phyloP scores from a whole-genome alignment of 2,797 vertebrate genomes.

The Enteromius treurensis region DNA sequence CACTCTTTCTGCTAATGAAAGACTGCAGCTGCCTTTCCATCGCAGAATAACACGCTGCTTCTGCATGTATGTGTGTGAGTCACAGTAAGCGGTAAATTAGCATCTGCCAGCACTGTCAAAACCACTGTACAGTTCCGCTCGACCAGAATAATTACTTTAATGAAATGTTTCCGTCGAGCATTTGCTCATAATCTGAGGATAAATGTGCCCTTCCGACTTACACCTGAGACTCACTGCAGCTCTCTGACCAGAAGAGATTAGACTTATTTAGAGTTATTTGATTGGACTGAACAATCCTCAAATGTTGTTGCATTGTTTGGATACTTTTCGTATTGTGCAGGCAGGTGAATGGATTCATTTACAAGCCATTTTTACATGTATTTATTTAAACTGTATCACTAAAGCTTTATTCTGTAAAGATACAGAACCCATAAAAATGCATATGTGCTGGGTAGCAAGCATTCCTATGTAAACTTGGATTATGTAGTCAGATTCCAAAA shows the following conservation, averaged over 20 bases:
- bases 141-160: slow-evolving; percentile 47
- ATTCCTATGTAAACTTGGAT: too few relatives aligned
- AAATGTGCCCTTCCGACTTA: slow-evolving; percentile 19
- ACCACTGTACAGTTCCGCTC: slow-evolving; percentile 30
- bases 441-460: background rate
- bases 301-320: background rate
- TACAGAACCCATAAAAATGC: background rate
- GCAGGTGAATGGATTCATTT: background rate
- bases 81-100: slow-evolving; percentile 31
- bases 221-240: background rate
- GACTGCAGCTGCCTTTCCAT: slow-evolving; percentile 38
- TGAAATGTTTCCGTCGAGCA: slow-evolving; percentile 31
- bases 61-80: slow-evolving; percentile 34
- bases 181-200: slow-evolving; percentile 9
- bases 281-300: background rate
- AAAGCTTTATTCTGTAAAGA: too few relatives aligned
- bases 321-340: background rate
- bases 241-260: background rate
- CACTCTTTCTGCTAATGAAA: slow-evolving; percentile 13
- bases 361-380: background rate
- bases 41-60: slow-evolving; percentile 37
- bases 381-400: background rate
- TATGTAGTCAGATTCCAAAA: too few relatives aligned
- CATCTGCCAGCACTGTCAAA: slow-evolving; percentile 33
- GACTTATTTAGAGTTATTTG: too few relatives aligned